phyloP scores from a whole-genome alignment of 2,888 invertebrate genomes.

The Acanthopleura granulata region DNA sequence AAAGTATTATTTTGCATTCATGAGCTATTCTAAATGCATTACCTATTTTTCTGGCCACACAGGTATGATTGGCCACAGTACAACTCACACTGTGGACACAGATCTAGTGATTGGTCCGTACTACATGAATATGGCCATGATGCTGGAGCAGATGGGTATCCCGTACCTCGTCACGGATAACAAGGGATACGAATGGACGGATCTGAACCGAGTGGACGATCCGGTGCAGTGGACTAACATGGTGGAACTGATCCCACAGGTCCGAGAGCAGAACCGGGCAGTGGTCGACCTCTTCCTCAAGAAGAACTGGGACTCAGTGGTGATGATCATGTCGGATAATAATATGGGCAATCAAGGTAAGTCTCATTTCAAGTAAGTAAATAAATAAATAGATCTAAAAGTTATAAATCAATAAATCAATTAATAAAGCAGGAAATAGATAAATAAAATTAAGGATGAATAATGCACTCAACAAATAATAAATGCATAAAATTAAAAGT shows the following conservation, averaged over 20 bases:
- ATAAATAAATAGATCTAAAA: too few relatives aligned
- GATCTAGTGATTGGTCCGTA: constrained; percentile 47
- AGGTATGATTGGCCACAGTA: neutral
- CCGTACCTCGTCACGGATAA: constrained; percentile 58
- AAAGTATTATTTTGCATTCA: too few relatives aligned
- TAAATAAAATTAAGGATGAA: too few relatives aligned
- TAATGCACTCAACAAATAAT: too few relatives aligned
- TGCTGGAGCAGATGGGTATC: constrained; percentile 42
- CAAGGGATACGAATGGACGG: constrained; percentile 59
- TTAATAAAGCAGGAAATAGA: too few relatives aligned
- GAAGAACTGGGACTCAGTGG: constrained; percentile 48
- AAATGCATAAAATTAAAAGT: too few relatives aligned
- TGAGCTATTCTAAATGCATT: too few relatives aligned
- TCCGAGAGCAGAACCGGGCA: constrained; percentile 51
- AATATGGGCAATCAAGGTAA: constrained; percentile 54
- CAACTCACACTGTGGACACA: neutral
- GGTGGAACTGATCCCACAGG: constrained; percentile 55
- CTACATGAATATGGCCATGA: constrained; percentile 59
- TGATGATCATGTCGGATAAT: constrained; percentile 56
- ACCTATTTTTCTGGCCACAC: neutral
- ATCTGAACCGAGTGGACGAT: constrained; percentile 52
- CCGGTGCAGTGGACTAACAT: constrained; percentile 52
- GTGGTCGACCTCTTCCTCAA: constrained; percentile 51
- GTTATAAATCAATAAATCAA: too few relatives aligned
- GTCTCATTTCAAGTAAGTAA: too few relatives aligned